phyloP scores from a whole-genome alignment of 2,888 invertebrate species.

The Tigriopus californicus region DNA sequence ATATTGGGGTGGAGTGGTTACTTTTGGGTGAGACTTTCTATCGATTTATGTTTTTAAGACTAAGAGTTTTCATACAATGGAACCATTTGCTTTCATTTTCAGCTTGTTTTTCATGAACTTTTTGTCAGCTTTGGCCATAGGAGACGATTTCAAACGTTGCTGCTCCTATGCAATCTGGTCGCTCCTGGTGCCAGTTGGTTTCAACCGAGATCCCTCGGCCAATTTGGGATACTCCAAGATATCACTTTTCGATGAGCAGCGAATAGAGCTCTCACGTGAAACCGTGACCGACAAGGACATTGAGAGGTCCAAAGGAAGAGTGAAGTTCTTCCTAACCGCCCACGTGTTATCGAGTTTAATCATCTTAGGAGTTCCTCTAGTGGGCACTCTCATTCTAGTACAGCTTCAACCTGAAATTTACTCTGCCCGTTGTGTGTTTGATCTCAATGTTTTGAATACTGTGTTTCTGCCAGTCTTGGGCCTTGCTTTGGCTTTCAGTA shows the following conservation, averaged over 20 bases:
- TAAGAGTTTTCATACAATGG: no score
- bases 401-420: not conserved
- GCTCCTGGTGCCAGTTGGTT: constrained; percentile 8
- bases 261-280: not conserved
- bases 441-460: not conserved
- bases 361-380: not conserved
- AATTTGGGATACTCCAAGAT: constrained; percentile 1
- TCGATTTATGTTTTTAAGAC: no score
- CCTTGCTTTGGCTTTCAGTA: not conserved
- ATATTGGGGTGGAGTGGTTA: constrained; percentile 1
- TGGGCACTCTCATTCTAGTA: not conserved
- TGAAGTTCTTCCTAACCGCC: not conserved
- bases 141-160: constrained; percentile 2
- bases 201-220: constrained; percentile 1
- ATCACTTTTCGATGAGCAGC: not conserved
- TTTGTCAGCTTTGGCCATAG: not conserved
- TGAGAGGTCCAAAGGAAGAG: not conserved
- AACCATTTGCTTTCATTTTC: no score
- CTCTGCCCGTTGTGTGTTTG: not conserved
- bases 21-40: not conserved
- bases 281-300: not conserved
- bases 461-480: constrained; percentile 8
- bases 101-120: constrained; percentile 9
- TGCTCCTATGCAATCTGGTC: constrained; percentile 1
- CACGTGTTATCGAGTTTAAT: constrained; percentile 5